Evolutionary conservation across 2,113 vertebrate genomes (phyloP).

Genomic region (Rhinogobius similis): DNA sequence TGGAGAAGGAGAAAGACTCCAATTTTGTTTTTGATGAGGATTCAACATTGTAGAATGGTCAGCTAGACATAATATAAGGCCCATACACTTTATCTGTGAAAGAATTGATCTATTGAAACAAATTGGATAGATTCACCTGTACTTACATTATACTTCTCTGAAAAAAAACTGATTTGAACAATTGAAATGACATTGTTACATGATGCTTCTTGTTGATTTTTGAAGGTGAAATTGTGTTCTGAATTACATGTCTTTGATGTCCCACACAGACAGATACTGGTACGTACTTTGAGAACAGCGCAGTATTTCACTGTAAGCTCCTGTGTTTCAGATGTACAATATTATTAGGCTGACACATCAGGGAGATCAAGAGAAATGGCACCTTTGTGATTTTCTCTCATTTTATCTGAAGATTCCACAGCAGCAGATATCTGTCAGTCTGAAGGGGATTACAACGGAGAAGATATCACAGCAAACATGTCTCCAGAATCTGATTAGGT

Average conservation of each 20-base stretch:
- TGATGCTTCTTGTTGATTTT: not conserved
- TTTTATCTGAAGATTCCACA: slow-evolving; percentile 47
- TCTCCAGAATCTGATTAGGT: slow-evolving; percentile 52
- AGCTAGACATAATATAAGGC: not conserved
- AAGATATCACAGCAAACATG: slow-evolving; percentile 57
- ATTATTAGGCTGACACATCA: slow-evolving; percentile 1
- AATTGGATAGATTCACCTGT: not conserved
- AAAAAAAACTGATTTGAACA: not conserved
- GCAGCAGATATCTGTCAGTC: slow-evolving; percentile 37
- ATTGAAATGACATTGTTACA: not conserved
- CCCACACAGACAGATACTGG: not conserved
- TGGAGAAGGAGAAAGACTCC: too few species aligned
- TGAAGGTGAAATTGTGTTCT: not conserved
- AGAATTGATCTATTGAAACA: not conserved
- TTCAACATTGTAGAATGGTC: too few species aligned
- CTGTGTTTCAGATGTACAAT: slow-evolving; percentile 1
- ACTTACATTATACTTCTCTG: not conserved
- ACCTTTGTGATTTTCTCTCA: slow-evolving; percentile 21
- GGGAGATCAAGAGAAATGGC: not conserved
- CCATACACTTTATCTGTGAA: not conserved
- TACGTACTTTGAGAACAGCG: not conserved
- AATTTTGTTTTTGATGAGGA: too few species aligned
- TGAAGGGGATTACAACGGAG: slow-evolving; percentile 44
- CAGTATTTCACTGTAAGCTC: not conserved
- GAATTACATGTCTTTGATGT: not conserved